These are phyloP conservation scores for Saxidomus purpurata DNA, from an alignment of 1,140 invertebrate genomes.

Conservation along the genomic window DNA sequence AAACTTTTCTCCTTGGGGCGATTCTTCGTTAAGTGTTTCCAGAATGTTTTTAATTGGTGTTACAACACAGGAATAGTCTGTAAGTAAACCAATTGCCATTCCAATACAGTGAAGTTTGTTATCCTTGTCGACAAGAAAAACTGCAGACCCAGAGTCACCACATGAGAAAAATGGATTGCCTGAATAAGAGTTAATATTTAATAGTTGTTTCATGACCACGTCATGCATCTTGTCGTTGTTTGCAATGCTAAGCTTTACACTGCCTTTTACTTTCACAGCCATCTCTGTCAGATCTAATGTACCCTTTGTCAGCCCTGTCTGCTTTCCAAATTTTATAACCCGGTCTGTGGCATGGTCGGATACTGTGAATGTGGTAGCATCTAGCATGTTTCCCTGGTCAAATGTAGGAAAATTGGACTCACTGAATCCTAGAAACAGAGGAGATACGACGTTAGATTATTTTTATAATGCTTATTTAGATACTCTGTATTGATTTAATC, in stretches of 20 bases:
- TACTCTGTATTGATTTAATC: too few species aligned
- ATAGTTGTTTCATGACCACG: neutral
- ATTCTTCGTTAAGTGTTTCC: neutral
- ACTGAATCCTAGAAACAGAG: neutral
- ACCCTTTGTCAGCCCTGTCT: neutral
- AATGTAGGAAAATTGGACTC: neutral
- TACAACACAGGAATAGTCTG: neutral
- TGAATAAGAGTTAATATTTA: neutral
- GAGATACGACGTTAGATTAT: too few species aligned
- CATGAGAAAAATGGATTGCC: neutral
- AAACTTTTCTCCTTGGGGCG: neutral
- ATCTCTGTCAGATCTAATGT: neutral
- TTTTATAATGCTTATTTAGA: too few species aligned
- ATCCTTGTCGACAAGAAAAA: neutral
- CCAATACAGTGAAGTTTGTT: neutral
- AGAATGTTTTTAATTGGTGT: neutral
- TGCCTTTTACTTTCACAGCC: neutral
- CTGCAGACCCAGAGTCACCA: neutral
- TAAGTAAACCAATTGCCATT: neutral
- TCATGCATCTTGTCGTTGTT: neutral
- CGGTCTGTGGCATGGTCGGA: neutral
- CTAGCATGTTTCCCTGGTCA: neutral
- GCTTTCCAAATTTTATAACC: neutral
- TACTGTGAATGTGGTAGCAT: neutral
- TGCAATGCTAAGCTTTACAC: neutral